phyloP scores from a whole-genome alignment of 2,888 invertebrate species.

The Drosophila koepferae region DNA sequence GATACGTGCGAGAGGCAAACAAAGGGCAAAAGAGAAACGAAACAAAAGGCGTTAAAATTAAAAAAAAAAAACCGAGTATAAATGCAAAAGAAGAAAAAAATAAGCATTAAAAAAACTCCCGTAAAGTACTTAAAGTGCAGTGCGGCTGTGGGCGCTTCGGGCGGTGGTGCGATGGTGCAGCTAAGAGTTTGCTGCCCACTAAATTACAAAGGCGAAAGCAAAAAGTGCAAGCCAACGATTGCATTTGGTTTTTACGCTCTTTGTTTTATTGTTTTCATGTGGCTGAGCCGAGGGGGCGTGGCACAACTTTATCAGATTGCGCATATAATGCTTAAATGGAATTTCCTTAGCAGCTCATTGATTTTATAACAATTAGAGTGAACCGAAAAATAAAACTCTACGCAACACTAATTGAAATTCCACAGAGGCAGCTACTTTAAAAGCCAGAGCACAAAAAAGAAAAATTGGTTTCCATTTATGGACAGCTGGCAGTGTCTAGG shows the following conservation, averaged over 20 bases:
- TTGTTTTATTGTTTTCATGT: slow-evolving; percentile 44
- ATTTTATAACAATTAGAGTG: slow-evolving; percentile 53
- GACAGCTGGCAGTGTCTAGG: slow-evolving; percentile 26
- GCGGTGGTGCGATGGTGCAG: background rate
- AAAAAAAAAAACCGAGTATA: slow-evolving; percentile 5
- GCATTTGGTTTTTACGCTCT: slow-evolving; percentile 28
- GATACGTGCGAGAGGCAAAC: slow-evolving; percentile 70
- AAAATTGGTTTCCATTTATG: slow-evolving; percentile 34
- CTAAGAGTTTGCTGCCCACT: slow-evolving; percentile 31
- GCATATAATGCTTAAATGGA: slow-evolving; percentile 55
- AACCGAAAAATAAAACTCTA: slow-evolving; percentile 27
- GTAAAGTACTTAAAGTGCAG: slow-evolving; percentile 53
- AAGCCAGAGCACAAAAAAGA: slow-evolving; percentile 1
- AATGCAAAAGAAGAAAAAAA: slow-evolving; percentile 6
- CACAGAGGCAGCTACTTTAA: slow-evolving; percentile 27
- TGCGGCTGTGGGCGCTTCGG: background rate
- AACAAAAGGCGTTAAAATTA: slow-evolving; percentile 70
- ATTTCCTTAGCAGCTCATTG: slow-evolving; percentile 51
- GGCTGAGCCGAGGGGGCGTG: slow-evolving; percentile 7
- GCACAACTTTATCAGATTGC: slow-evolving; percentile 64
- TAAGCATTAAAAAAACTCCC: slow-evolving; percentile 16
- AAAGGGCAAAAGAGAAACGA: slow-evolving; percentile 52
- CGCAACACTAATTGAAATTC: slow-evolving; percentile 71
- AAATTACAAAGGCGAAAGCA: slow-evolving; percentile 28
- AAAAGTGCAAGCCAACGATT: slow-evolving; percentile 35